Evolutionary conservation across 2,113 vertebrate species (phyloP), one percentile per base, ranked within the genome.

Genomic region (Phylloscopus trochilus): DNA sequence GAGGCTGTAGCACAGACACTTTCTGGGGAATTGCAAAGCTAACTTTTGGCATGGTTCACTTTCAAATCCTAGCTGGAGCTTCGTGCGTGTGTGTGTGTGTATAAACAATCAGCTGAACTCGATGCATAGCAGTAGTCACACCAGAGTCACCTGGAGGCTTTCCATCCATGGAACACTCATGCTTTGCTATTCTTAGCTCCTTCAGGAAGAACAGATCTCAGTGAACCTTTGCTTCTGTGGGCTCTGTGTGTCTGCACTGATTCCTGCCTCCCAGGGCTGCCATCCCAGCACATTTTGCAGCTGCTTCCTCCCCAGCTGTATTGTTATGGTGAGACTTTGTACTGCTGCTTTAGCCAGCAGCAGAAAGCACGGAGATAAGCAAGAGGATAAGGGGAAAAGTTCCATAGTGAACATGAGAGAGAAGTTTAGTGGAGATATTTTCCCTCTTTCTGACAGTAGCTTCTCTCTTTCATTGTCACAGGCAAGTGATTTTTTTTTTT

Each of bases 151-250:
- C 55, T 27, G 59, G 7, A 2, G 9, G 49, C 5, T 22, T 69
- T 28, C 15, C 10, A n/a, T 7, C 27, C 1, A 0, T 23, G 15
- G 23, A 33, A 47, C 30, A 21, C 27, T 59, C 26, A 1, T 9
- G 12, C 9, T 67, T 63, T 55, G 11, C 39, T 59, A 1, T 24
- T 83, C 86, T 66, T 14, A 43, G 67, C 49, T 73, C 17, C 53
- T 90, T 56, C 11, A n/a, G 51, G 58, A 68, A 46, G 49, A 26
- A 7, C 12, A 28, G n/a, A 23, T 43, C 15, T 66, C 78, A 58
- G 0, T 19, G 49, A 64, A 10, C 15, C 5, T 12, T 75, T 66
- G 28, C 9, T 72, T 44, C 70, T 58, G 58, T 1, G 2, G 22
- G 53, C 14, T 19, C 56, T 46, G 46, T 27, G 33, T 56, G 37